These are phyloP conservation scores for Priapulus caudatus DNA, from an alignment of 2,888 invertebrate species.

Conservation along the genomic window DNA sequence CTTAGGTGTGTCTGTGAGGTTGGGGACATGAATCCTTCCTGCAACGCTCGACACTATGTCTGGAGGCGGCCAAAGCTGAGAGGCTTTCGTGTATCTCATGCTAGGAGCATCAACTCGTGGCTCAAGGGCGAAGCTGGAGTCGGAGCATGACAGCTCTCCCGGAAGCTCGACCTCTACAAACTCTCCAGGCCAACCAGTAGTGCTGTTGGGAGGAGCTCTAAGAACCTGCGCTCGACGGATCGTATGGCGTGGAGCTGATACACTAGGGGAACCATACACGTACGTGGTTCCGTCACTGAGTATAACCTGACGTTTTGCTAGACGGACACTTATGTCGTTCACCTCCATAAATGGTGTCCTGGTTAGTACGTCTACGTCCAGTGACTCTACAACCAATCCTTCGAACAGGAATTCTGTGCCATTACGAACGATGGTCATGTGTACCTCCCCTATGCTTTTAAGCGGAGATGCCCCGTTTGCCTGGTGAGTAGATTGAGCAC, in stretches of 20 bases:
- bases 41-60: constrained; percentile 14
- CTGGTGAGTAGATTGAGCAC: not conserved
- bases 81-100: not conserved
- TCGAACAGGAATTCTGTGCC: not conserved
- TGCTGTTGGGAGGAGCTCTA: not conserved
- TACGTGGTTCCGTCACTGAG: constrained; percentile 4
- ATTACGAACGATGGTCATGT: not conserved
- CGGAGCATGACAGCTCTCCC: too few relatives aligned
- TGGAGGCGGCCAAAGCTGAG: constrained; percentile 10
- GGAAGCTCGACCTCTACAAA: not conserved
- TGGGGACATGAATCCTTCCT: constrained; percentile 12
- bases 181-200: not conserved
- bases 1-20: constrained; percentile 14
- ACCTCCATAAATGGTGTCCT: constrained; percentile 21
- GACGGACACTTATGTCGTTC: constrained; percentile 22
- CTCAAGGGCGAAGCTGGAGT: not conserved
- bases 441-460: not conserved
- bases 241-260: not conserved
- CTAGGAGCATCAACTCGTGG: not conserved
- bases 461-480: not conserved
- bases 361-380: too few relatives aligned
- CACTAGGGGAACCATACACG: not conserved
- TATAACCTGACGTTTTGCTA: constrained; percentile 16
- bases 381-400: too few relatives aligned
- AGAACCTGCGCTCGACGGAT: not conserved